Conservation (phyloP, 2,797 vertebrate species). For the Karalla daura region DNA sequence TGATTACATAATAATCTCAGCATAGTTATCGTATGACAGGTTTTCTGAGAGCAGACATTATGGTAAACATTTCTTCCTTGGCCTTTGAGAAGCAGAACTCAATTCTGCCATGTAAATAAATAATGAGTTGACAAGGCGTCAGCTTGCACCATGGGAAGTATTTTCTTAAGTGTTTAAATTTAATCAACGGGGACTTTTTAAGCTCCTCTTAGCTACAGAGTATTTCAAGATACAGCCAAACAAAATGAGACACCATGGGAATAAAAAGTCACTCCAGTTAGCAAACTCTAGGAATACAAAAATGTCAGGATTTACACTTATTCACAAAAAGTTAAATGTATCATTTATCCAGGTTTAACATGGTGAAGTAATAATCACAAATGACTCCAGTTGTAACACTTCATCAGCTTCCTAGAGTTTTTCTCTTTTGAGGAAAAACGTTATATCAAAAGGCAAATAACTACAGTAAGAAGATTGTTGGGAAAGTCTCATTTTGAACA, state of each 20-base stretch:
- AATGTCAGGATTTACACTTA: neutral
- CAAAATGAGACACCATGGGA: slow-evolving; percentile 24
- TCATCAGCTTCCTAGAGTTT: no score
- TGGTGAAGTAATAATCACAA: no score
- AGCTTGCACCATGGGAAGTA: neutral
- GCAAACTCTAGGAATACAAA: slow-evolving; percentile 6
- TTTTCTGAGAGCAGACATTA: neutral
- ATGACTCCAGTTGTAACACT: no score
- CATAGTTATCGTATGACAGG: slow-evolving; percentile 35
- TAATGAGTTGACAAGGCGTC: slow-evolving; percentile 4
- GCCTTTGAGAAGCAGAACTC: slow-evolving; percentile 9
- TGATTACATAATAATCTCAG: slow-evolving; percentile 32
- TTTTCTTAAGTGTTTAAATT: slow-evolving; percentile 35
- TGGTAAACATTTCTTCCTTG: slow-evolving; percentile 31
- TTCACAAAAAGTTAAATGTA: neutral
- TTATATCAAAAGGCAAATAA: neutral
- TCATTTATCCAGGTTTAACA: no score
- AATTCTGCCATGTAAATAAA: slow-evolving; percentile 25
- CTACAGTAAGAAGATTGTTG: neutral
- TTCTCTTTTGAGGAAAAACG: no score
- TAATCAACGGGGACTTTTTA: slow-evolving; percentile 52
- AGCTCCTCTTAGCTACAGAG: slow-evolving; percentile 40
- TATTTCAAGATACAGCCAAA: slow-evolving; percentile 40
- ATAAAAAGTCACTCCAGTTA: slow-evolving; percentile 2
- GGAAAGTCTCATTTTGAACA: neutral